Conservation (phyloP, 2,888 invertebrate genomes). For the Trichopria drosophilae region DNA sequence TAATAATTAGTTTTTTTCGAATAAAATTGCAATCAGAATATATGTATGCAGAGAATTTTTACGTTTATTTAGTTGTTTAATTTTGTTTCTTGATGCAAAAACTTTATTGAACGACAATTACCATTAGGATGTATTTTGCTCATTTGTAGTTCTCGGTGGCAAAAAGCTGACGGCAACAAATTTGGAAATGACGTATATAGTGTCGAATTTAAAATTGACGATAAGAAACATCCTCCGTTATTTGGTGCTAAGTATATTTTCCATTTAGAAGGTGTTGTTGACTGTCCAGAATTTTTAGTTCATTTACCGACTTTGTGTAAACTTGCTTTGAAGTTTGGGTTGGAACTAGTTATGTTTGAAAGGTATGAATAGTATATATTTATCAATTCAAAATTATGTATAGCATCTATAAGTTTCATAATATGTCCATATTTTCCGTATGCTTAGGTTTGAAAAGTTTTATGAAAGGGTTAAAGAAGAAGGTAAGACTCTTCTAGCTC, state of each 20-base stretch:
- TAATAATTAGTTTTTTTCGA: too few relatives aligned
- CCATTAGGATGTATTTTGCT: too few relatives aligned
- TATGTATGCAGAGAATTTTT: too few relatives aligned
- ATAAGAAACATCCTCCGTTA: constrained; percentile 69
- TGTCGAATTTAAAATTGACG: constrained; percentile 72
- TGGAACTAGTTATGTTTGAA: constrained; percentile 70
- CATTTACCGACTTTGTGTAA: constrained; percentile 84
- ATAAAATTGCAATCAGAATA: too few relatives aligned
- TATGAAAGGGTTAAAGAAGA: constrained; percentile 69
- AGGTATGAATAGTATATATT: constrained; percentile 50
- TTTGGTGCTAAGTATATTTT: constrained; percentile 98
- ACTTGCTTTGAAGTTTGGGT: constrained; percentile 71
- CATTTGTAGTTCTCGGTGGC: constrained; percentile 61
- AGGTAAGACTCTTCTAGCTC: constrained; percentile 67
- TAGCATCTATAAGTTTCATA: not conserved
- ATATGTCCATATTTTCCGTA: constrained; percentile 1
- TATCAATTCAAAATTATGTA: too few relatives aligned
- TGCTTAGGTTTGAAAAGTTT: constrained; percentile 73
- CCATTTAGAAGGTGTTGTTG: constrained; percentile 91
- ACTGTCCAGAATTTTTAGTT: constrained; percentile 98
- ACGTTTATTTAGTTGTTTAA: not conserved
- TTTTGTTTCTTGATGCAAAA: constrained; percentile 6
- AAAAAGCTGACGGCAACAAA: constrained; percentile 62
- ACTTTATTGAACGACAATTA: too few relatives aligned
- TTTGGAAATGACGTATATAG: constrained; percentile 82